These are phyloP conservation scores for Cyclopterus lumpus DNA, from an alignment of 2,797 vertebrate species.

Conservation along the genomic window DNA sequence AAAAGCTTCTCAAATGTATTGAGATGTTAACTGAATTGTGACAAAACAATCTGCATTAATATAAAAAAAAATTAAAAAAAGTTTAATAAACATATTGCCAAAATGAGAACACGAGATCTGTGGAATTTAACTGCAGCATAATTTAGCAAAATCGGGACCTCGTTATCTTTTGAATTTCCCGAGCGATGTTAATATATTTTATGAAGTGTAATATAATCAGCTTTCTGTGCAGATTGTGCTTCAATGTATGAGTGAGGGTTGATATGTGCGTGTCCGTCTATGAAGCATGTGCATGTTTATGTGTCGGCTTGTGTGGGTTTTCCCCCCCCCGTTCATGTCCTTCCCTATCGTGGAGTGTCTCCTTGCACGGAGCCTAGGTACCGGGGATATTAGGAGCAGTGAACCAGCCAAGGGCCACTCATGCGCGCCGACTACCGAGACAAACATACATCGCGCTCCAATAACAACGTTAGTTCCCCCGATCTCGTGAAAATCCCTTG, in stretches of 20 bases:
- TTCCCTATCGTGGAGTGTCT: constrained; percentile 38
- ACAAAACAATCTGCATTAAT: constrained; percentile 5
- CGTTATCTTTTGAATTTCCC: constrained; percentile 22
- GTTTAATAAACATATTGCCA: neutral
- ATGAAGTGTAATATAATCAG: constrained; percentile 11
- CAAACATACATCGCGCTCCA: constrained; percentile 53
- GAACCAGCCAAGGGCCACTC: constrained; percentile 63
- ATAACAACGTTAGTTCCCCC: constrained; percentile 41
- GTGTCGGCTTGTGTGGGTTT: neutral
- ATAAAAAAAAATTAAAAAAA: neutral
- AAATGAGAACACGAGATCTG: neutral
- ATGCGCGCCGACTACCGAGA: constrained; percentile 57
- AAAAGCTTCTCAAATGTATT: neutral
- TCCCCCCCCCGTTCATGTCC: constrained; percentile 38
- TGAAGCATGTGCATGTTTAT: neutral
- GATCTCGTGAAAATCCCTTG: constrained; percentile 33
- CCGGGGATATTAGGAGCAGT: constrained; percentile 54
- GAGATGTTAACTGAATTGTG: neutral
- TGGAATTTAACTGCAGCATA: constrained; percentile 17
- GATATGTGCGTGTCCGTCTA: constrained; percentile 3
- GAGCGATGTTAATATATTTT: neutral
- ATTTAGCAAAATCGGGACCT: neutral
- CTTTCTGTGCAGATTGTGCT: constrained; percentile 2
- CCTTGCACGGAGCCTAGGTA: constrained; percentile 29
- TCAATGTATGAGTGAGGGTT: constrained; percentile 17